Conservation (phyloP, 2,888 invertebrate species). For the Actias luna region DNA sequence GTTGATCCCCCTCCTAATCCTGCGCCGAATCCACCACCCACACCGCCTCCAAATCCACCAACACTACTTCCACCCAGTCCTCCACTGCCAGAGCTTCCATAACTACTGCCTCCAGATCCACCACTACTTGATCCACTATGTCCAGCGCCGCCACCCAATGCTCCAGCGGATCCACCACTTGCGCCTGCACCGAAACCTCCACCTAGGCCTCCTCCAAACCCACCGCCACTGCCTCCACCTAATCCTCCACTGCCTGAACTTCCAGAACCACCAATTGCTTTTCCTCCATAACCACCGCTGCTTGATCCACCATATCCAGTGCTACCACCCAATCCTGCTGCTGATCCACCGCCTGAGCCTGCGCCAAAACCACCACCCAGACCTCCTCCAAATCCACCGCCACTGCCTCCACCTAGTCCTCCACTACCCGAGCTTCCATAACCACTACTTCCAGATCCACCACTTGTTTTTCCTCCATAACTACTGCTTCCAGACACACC, state of each 20-base stretch:
- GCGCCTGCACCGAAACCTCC: too few species aligned
- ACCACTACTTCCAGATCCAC: slow-evolving; percentile 24
- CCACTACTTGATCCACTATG: slow-evolving; percentile 24
- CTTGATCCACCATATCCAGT: slow-evolving; percentile 20
- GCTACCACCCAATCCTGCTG: slow-evolving; percentile 17
- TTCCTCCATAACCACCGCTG: slow-evolving; percentile 15
- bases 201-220: slow-evolving; percentile 22
- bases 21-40: slow-evolving; percentile 20
- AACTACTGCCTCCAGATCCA: slow-evolving; percentile 24
- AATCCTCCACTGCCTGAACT: too few species aligned
- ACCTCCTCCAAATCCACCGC: slow-evolving; percentile 23
- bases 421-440: slow-evolving; percentile 43
- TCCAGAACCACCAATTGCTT: slow-evolving; percentile 22
- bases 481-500: slow-evolving; percentile 18
- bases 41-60: slow-evolving; percentile 24
- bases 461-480: slow-evolving; percentile 18
- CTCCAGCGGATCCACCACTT: slow-evolving; percentile 26
- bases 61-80: slow-evolving; percentile 22
- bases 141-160: slow-evolving; percentile 27
- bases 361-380: slow-evolving; percentile 21
- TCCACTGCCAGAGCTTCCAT: slow-evolving; percentile 22
- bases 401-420: slow-evolving; percentile 38
- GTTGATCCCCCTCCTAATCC: slow-evolving; percentile 18
- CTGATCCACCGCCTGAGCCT: slow-evolving; percentile 18
- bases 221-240: slow-evolving; percentile 34